Percentiles rank a stretch among this genome's conserved stretches.
Conservation (phyloP, 2,888 invertebrate species). For the Acrocera orbiculus region DNA sequence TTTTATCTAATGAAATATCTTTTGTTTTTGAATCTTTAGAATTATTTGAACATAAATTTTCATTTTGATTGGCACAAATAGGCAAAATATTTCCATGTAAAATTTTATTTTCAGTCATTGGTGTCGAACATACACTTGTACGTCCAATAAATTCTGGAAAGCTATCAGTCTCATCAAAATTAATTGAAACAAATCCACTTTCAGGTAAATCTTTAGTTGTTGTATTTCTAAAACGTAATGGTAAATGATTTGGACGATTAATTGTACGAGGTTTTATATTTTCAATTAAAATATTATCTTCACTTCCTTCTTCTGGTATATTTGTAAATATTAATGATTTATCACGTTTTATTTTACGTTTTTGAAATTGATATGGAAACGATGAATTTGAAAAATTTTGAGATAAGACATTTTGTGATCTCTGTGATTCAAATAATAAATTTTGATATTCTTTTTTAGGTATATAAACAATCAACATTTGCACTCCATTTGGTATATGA, state of each 20-base stretch:
- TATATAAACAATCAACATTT: conserved; percentile 61
- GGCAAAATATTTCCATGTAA: conserved; percentile 54
- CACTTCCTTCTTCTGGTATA: conserved; percentile 56
- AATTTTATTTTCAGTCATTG: conserved; percentile 58
- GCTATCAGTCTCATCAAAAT: conserved; percentile 37
- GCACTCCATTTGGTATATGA: conserved; percentile 63
- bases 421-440: conserved; percentile 33
- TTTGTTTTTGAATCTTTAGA: conserved; percentile 1
- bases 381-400: conserved; percentile 17
- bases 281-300: conserved; percentile 10
- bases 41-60: conserved; percentile 14
- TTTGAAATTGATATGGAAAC: conserved; percentile 24
- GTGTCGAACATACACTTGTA: conserved; percentile 61
- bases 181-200: conserved; percentile 31
- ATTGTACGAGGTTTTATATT: conserved; percentile 3
- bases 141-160: conserved; percentile 45
- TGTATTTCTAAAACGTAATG: conserved; percentile 36
- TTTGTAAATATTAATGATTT: conserved; percentile 66
- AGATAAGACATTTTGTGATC: conserved; percentile 28
- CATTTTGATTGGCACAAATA: conserved; percentile 46
- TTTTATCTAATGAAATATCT: conserved; percentile 2
- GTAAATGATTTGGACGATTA: conserved; percentile 39
- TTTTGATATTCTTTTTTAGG: conserved; percentile 41
- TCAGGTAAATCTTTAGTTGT: conserved; percentile 28
- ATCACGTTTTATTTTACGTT: conserved; percentile 50